phyloP scores from a whole-genome alignment of 2,113 vertebrate genomes.

The Neodon shergylaensis region DNA sequence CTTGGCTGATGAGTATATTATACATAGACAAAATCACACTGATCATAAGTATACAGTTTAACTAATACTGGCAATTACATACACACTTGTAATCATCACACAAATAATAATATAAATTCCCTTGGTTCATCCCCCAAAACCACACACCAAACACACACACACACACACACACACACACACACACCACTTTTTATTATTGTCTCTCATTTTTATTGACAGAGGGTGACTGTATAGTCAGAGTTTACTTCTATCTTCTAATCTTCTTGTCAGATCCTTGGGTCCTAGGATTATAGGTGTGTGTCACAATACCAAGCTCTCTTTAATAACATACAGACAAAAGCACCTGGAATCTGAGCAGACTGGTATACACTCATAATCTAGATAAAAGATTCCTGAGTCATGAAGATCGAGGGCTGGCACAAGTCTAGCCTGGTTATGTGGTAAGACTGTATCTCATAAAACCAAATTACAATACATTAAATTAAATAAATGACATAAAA shows the following conservation, averaged over 20 bases:
- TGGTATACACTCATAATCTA: neutral
- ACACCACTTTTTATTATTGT: neutral
- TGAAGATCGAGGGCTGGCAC: neutral
- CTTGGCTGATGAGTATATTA: neutral
- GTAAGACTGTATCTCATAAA: neutral
- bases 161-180: neutral
- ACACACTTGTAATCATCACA: neutral
- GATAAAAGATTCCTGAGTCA: neutral
- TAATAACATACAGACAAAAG: neutral
- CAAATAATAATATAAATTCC: neutral
- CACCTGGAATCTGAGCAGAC: neutral
- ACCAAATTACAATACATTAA: neutral
- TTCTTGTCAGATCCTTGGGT: neutral
- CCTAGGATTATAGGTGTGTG: neutral
- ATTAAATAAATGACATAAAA: neutral
- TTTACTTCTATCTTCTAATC: neutral
- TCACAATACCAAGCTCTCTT: neutral
- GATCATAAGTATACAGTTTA: neutral
- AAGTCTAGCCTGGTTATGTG: neutral
- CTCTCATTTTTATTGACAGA: neutral
- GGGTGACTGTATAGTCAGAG: neutral
- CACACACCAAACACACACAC: neutral
- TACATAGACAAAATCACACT: neutral
- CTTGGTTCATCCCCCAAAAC: neutral
- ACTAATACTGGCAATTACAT: neutral